These are phyloP conservation scores for Indicator maculatus DNA, from an alignment of 2,113 vertebrate genomes.

Conservation along the genomic window DNA sequence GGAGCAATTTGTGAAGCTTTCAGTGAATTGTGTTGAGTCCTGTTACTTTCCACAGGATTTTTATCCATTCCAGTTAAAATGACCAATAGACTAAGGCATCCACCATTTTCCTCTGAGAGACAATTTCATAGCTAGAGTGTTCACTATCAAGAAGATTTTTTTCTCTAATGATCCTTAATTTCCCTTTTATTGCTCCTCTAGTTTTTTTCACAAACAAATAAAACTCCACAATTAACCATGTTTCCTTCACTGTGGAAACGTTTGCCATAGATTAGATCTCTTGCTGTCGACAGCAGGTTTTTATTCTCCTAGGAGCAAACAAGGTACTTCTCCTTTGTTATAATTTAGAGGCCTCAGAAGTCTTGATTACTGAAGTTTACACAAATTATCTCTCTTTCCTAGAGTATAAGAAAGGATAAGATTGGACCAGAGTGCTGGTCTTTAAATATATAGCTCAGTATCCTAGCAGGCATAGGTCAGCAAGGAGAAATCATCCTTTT, in stretches of 20 bases:
- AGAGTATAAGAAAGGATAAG: not conserved
- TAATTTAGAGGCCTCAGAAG: not conserved
- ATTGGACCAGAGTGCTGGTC: not conserved
- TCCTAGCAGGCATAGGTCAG: not conserved
- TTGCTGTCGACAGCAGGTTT: conserved; percentile 15
- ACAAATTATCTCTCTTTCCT: not conserved
- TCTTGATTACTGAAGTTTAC: conserved; percentile 7
- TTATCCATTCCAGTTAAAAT: not conserved
- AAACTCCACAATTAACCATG: not conserved
- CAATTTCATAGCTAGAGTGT: not conserved
- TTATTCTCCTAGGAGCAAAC: conserved; percentile 5
- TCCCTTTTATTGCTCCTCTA: not conserved
- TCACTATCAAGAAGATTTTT: not conserved
- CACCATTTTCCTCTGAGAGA: not conserved
- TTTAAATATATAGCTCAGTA: not conserved
- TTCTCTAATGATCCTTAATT: conserved; percentile 4
- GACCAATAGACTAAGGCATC: not conserved
- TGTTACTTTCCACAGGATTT: not conserved
- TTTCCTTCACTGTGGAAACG: not conserved
- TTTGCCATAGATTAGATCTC: not conserved
- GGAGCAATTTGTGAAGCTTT: not conserved
- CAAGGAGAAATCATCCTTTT: conserved; percentile 10
- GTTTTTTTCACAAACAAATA: conserved; percentile 37
- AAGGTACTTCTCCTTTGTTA: not conserved
- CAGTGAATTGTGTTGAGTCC: not conserved